Evolutionary conservation across 2,113 vertebrate species (phyloP).

Genomic region (Crotalus helleri): DNA sequence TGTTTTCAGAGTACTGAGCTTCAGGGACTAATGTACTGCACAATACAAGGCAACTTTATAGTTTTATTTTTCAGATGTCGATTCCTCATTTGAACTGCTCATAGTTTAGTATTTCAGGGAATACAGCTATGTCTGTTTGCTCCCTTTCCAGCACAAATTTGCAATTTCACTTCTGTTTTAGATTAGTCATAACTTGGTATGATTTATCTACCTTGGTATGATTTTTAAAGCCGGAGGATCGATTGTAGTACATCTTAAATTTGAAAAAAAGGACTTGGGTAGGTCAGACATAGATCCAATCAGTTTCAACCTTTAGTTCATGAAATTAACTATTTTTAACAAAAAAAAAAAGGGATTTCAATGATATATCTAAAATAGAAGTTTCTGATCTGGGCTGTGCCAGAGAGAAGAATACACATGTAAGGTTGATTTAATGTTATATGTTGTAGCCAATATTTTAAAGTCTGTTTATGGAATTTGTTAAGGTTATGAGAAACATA

Average conservation of each 20-base stretch:
- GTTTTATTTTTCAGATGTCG: background rate
- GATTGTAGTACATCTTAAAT: background rate
- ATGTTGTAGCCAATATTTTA: background rate
- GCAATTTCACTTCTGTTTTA: background rate
- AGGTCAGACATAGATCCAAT: background rate
- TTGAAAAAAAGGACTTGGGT: background rate
- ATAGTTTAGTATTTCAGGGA: background rate
- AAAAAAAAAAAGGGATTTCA: background rate
- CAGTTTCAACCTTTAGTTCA: background rate
- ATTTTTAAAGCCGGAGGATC: background rate
- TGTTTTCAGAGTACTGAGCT: background rate
- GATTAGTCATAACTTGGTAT: background rate
- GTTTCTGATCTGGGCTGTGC: background rate
- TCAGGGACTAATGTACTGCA: background rate
- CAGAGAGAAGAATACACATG: background rate
- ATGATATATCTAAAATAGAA: background rate
- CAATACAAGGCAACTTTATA: background rate
- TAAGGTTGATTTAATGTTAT: background rate
- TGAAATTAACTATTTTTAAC: background rate
- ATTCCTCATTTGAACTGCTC: background rate
- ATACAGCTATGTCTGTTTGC: background rate
- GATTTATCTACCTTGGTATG: background rate
- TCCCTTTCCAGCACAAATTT: background rate
- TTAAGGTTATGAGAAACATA: constrained; percentile 62
- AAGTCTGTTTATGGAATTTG: constrained; percentile 12